Evolutionary conservation across 2,888 invertebrate genomes (phyloP).

Genomic region (Tinea trinotella): DNA sequence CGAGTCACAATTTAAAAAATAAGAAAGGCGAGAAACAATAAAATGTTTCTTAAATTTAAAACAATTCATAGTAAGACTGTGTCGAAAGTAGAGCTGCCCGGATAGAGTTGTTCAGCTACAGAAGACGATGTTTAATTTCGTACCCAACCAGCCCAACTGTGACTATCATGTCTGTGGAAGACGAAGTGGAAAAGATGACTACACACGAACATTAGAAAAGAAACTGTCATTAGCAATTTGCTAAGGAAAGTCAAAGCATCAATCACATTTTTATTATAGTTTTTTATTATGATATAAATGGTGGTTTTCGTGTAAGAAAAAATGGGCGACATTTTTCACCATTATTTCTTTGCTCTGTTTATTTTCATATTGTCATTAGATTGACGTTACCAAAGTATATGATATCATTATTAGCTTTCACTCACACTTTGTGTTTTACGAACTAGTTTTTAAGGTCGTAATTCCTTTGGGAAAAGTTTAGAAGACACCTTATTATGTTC

Average conservation of each 20-base stretch:
- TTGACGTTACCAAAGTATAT: not conserved
- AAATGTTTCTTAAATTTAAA: no score
- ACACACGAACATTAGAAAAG: conserved; percentile 22
- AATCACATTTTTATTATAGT: conserved; percentile 2
- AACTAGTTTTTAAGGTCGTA: not conserved
- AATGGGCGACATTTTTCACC: conserved; percentile 19
- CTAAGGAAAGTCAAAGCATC: conserved; percentile 15
- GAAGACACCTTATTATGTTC: not conserved
- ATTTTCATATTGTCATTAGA: conserved; percentile 13
- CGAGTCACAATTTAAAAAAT: no score
- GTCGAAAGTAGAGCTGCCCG: no score
- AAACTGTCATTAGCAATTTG: conserved; percentile 24
- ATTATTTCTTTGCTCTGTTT: conserved; percentile 38
- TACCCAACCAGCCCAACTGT: no score
- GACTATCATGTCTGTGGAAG: no score
- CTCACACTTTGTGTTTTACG: not conserved
- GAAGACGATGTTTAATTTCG: no score
- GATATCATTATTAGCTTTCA: not conserved
- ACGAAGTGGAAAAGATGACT: conserved; percentile 13
- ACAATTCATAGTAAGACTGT: no score
- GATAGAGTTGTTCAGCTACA: no score
- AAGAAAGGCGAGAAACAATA: no score
- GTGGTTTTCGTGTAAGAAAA: conserved; percentile 14
- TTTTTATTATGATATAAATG: conserved; percentile 1
- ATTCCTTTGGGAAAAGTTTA: not conserved